Evolutionary conservation across 2,113 vertebrate species (phyloP), one percentile per base, ranked within the genome.

Genomic region (Dicentrarchus labrax): DNA sequence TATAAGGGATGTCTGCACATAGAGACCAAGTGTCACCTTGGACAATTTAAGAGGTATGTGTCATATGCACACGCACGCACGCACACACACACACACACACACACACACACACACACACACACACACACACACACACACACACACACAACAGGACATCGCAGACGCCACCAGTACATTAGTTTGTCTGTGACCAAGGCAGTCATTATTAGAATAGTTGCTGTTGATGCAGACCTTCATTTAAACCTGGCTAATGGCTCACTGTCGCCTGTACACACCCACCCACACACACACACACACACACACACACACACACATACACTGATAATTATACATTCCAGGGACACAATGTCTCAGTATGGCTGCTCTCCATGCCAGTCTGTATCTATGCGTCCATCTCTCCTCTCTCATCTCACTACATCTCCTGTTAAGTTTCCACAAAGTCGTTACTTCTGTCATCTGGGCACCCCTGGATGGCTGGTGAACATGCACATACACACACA

Each of bases 321-420:
- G 84, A 82, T 94, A 94, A 94, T 94, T 87, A 93, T 88, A 95
- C 94, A 87, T 94, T 94, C 92, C 94, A 91, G 78, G 82, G 80
- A 22, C 76, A 86, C 67, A 74, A 78, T 88, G 91, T 90, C 86
- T 89, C 78, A 59, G 48, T 72, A 67, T 73, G 69, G 47, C 8
- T 15, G 56, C n/a, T 84, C 70, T 83, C 47, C 72, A 21, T 68
- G 48, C 57, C n/a, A 16, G 77, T 73, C 77, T 84, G 84, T 88
- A 89, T 90, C 82, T 71, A 15, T n/a, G 5, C 0, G 12, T 79
- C 85, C 47, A 24, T 73, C 61, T 86, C 62, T 43, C 17, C 30
- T 36, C 30, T 56, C 72, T 15, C 9, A 39, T 75, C 76, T 81
- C 68, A 61, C 51, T 67, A 4, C 48, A 3, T 61, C 38, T 72